Conservation (phyloP, 2,113 vertebrate genomes). For the Varanus salvator region DNA sequence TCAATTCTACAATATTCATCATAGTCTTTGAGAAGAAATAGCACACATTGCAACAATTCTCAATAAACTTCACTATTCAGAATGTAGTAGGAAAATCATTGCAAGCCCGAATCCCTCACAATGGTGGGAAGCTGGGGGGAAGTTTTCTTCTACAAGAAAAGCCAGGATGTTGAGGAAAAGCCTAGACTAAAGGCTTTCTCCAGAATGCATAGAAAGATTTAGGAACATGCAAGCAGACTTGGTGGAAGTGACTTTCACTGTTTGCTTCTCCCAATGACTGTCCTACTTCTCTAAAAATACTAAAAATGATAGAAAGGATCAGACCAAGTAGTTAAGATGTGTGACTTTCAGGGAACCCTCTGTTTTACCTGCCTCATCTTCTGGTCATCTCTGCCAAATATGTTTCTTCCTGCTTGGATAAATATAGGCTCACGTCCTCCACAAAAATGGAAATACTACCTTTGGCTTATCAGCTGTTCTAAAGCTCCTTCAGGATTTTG, state of each 20-base stretch:
- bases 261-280: no score
- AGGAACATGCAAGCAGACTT: no score
- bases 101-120: neutral
- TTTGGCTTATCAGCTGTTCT: neutral
- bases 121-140: neutral
- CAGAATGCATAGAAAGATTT: neutral
- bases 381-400: neutral
- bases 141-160: neutral
- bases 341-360: no score
- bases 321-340: no score
- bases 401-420: neutral
- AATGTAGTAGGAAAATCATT: neutral
- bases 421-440: neutral
- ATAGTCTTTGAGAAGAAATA: neutral
- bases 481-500: neutral
- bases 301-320: no score
- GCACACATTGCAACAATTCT: neutral
- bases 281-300: no score
- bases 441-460: neutral
- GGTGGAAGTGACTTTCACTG: no score
- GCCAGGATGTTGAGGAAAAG: neutral
- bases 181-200: neutral
- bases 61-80: neutral
- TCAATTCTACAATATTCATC: neutral
- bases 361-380: neutral